Evolutionary conservation across 2,888 invertebrate genomes (phyloP).

Genomic region (Cataglyphis altisquamis): DNA sequence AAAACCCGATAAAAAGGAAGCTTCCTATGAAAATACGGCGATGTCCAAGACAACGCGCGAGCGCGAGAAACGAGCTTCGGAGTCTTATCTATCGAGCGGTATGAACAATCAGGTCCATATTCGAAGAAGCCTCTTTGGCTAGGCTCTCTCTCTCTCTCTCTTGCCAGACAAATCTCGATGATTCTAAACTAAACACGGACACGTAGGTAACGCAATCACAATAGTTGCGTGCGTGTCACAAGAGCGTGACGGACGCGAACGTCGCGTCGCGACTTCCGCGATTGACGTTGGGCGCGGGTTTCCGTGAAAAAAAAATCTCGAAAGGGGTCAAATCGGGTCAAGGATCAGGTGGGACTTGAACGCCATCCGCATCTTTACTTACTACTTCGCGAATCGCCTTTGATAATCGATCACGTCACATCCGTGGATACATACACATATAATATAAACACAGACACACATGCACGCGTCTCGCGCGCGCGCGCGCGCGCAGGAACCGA

Average conservation of each 20-base stretch:
- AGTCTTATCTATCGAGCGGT: not conserved
- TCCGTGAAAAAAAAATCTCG: not conserved
- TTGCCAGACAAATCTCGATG: not conserved
- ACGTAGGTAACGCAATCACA: not conserved
- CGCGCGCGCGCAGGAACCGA: too few species aligned
- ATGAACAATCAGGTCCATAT: not conserved
- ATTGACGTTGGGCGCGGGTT: constrained; percentile 21
- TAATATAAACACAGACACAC: not conserved
- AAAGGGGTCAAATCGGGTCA: constrained; percentile 40
- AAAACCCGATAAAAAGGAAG: not conserved
- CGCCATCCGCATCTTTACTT: constrained; percentile 51
- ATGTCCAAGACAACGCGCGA: constrained; percentile 7
- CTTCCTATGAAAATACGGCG: not conserved
- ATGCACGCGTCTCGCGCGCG: too few species aligned
- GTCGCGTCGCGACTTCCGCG: constrained; percentile 33
- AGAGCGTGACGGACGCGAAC: constrained; percentile 16
- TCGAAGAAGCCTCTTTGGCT: not conserved
- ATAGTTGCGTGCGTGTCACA: not conserved
- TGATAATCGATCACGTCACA: constrained; percentile 1
- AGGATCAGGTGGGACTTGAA: constrained; percentile 22
- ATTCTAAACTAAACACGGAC: not conserved
- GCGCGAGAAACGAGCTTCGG: constrained; percentile 7
- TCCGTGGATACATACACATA: not conserved
- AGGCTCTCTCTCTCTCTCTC: not conserved
- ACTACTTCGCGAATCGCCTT: constrained; percentile 47